Conservation (phyloP, 2,888 invertebrate genomes). For the Bembecia ichneumoniformis region DNA sequence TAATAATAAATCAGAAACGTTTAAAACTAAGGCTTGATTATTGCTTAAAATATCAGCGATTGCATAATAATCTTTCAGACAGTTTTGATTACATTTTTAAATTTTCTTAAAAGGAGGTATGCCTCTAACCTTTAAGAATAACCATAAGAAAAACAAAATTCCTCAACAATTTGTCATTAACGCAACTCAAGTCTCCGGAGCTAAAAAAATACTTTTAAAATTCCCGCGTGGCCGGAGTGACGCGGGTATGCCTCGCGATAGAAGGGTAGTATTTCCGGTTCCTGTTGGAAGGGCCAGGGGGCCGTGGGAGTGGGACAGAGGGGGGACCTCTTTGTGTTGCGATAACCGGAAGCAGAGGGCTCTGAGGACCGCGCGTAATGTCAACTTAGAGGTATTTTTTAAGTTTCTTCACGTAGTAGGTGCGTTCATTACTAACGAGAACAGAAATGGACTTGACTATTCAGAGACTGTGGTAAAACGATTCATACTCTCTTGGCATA, state of each 20-base stretch:
- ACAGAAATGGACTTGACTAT: too few species aligned
- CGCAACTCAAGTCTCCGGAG: constrained; percentile 30
- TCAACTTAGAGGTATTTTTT: constrained; percentile 62
- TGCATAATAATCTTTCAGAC: too few species aligned
- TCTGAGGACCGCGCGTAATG: constrained; percentile 66
- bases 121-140: not conserved
- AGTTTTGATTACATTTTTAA: too few species aligned
- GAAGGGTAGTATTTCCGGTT: constrained; percentile 71
- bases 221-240: constrained; percentile 40
- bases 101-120: not conserved
- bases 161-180: constrained; percentile 31
- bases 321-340: constrained; percentile 60
- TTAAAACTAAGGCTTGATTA: too few species aligned
- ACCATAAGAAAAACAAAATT: not conserved
- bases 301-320: constrained; percentile 28
- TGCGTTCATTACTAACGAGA: constrained; percentile 42
- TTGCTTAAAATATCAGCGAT: too few species aligned
- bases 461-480: too few species aligned
- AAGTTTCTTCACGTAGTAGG: constrained; percentile 53
- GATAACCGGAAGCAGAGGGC: constrained; percentile 71
- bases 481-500: too few species aligned
- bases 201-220: constrained; percentile 49
- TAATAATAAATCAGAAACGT: too few species aligned
- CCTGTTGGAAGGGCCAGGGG: constrained; percentile 31
- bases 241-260: constrained; percentile 66